Evolutionary conservation across 2,797 vertebrate genomes (phyloP).

Genomic region (Bucorvus abyssinicus): DNA sequence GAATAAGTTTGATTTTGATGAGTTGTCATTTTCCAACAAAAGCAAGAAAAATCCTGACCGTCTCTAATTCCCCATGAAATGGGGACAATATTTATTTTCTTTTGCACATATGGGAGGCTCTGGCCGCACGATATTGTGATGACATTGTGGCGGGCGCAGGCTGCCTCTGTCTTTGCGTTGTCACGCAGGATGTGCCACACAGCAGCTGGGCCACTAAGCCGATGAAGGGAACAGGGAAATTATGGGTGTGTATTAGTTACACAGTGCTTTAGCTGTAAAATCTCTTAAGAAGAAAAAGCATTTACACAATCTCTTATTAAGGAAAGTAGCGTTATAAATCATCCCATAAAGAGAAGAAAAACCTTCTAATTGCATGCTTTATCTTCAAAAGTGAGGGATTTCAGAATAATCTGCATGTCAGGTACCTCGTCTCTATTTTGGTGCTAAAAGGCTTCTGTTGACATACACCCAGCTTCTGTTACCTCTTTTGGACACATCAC

Average conservation of each 20-base stretch:
- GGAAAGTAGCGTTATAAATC: conserved; percentile 27
- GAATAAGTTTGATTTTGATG: neutral
- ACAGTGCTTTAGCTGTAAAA: neutral
- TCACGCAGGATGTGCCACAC: neutral
- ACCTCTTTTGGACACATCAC: conserved; percentile 44
- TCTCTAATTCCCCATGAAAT: neutral
- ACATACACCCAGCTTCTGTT: conserved; percentile 47
- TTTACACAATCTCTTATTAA: conserved; percentile 1
- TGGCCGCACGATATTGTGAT: neutral
- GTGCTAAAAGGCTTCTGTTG: conserved; percentile 49
- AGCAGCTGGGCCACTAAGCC: neutral
- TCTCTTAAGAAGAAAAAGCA: neutral
- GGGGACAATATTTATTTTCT: neutral
- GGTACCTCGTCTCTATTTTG: conserved; percentile 27
- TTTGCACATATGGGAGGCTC: rapidly evolving
- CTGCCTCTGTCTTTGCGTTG: neutral
- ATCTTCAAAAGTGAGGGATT: conserved; percentile 55
- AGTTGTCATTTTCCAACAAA: neutral
- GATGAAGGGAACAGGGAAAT: neutral
- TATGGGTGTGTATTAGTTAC: neutral
- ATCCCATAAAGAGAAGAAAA: conserved; percentile 34
- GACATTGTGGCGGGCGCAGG: neutral
- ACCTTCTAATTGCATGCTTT: conserved; percentile 41
- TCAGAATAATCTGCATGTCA: conserved; percentile 33
- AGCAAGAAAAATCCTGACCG: neutral